Evolutionary conservation across 2,113 vertebrate genomes (phyloP).

Genomic region (Cyprinodon variegatus): DNA sequence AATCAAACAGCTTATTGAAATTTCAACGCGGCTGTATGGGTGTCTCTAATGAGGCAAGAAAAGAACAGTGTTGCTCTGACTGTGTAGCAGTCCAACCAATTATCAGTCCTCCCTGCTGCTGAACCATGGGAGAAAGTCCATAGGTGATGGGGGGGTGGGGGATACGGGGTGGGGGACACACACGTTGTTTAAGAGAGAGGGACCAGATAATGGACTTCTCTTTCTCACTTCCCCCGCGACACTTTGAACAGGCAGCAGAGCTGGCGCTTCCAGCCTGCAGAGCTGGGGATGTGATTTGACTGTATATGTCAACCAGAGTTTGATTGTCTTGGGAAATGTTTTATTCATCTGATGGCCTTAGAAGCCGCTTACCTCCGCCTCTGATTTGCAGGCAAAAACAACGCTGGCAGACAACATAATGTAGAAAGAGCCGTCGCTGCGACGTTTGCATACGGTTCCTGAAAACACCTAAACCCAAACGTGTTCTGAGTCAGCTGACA

Average conservation of each 20-base stretch:
- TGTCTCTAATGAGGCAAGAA: slow-evolving; percentile 73
- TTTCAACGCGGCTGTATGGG: slow-evolving; percentile 56
- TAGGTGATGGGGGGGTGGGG: slow-evolving; percentile 61
- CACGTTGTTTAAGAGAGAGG: slow-evolving; percentile 54
- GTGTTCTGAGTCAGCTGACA: background rate
- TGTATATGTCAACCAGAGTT: slow-evolving; percentile 48
- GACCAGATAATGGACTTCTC: slow-evolving; percentile 69
- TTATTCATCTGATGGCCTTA: slow-evolving; percentile 57
- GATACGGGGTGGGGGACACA: slow-evolving; percentile 33
- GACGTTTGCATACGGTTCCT: background rate
- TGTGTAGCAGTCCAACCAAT: slow-evolving; percentile 72
- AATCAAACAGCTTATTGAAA: slow-evolving; percentile 70
- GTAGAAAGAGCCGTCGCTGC: slow-evolving; percentile 19
- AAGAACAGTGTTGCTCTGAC: slow-evolving; percentile 64
- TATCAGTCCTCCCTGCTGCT: slow-evolving; percentile 76
- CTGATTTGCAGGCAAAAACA: slow-evolving; percentile 47
- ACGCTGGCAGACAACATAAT: slow-evolving; percentile 39
- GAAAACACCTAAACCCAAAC: slow-evolving; percentile 9
- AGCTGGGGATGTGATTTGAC: slow-evolving; percentile 49
- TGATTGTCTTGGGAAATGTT: slow-evolving; percentile 66
- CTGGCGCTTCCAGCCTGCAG: slow-evolving; percentile 47
- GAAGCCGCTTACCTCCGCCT: slow-evolving; percentile 35
- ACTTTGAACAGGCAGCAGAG: slow-evolving; percentile 22
- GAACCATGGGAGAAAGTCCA: slow-evolving; percentile 70
- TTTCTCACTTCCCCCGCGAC: slow-evolving; percentile 24